Conservation (phyloP, 2,888 invertebrate species). For the Macrosiphum euphorbiae region DNA sequence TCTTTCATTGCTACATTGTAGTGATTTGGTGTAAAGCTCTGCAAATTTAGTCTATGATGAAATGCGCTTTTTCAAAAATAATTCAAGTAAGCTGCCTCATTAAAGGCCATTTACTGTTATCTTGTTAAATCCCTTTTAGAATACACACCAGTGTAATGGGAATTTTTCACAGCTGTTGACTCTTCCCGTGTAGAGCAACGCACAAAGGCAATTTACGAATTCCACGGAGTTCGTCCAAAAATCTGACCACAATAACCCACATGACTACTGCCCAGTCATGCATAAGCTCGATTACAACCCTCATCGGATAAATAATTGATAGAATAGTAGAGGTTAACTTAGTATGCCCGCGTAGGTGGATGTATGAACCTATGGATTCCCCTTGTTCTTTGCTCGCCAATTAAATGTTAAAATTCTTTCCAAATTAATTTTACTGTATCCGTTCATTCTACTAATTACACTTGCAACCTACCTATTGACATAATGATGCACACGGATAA, state of each 20-base stretch:
- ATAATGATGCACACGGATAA: not conserved
- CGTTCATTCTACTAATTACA: not conserved
- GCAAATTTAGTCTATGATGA: not conserved
- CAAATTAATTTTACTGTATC: not conserved
- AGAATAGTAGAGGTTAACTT: not conserved
- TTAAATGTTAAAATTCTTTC: not conserved
- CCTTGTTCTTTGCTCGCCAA: not conserved
- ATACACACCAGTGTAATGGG: not conserved
- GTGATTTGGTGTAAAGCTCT: not conserved
- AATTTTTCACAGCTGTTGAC: not conserved
- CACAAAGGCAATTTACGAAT: not conserved
- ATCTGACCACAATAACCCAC: not conserved
- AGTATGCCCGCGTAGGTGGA: not conserved
- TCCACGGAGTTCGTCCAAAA: not conserved
- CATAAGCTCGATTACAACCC: not conserved
- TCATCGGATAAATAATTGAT: not conserved
- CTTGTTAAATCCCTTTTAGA: not conserved
- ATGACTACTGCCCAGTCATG: not conserved
- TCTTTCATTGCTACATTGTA: not conserved
- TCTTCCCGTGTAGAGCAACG: not conserved
- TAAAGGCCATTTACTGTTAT: not conserved
- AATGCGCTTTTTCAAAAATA: not conserved
- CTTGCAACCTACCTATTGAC: not conserved
- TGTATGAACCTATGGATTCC: not conserved
- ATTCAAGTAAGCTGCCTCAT: not conserved